Evolutionary conservation across 2,888 invertebrate species (phyloP), one percentile per base, ranked within the genome.

Genomic region (Sicus ferrugineus): DNA sequence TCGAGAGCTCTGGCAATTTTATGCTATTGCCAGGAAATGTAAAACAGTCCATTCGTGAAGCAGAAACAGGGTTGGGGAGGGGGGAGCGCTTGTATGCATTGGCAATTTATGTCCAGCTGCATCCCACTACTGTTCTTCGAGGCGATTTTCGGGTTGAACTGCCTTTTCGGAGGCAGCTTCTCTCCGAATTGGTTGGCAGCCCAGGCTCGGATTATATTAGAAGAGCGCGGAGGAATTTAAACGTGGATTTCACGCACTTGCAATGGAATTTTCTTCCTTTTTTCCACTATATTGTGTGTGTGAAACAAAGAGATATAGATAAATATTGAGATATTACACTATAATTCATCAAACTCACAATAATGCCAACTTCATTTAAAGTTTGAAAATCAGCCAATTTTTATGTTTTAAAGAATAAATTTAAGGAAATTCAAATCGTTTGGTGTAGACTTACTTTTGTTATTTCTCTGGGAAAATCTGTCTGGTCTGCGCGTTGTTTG

Each of bases 101-200:
- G 34, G 14, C 6, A 61, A 34, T 38, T 34, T 4, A 38, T 19
- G 23, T 61, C 38, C 61, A 61, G 61, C 61, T 61, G 61, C 23
- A 23, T 61, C 56, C 19, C 26, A 16, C 56, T 56, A 42, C 42
- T n/a, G 42, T 56, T 28, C 14, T 16, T 56, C 42, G 5, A 42
- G 6, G 23, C 42, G 59, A 14, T 14, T 56, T 56, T 66, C 58
- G 66, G 56, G 42, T 46, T 30, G 38, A 30, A 16, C 56, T 16
- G 30, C 66, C 66, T 56, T 66, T 56, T 46, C 46, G 42, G 66
- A 66, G 21, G n/a, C 19, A 42, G 54, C 21, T 38, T 66, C 26
- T 64, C 31, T 31, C 56, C 6, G 54, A 66, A 28, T 42, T 66
- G 56, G 56, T 26, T 26, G 26, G 28, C 52, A 52, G 28, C 23